phyloP scores from a whole-genome alignment of 2,888 invertebrate species.

The Drosophila atripex region DNA sequence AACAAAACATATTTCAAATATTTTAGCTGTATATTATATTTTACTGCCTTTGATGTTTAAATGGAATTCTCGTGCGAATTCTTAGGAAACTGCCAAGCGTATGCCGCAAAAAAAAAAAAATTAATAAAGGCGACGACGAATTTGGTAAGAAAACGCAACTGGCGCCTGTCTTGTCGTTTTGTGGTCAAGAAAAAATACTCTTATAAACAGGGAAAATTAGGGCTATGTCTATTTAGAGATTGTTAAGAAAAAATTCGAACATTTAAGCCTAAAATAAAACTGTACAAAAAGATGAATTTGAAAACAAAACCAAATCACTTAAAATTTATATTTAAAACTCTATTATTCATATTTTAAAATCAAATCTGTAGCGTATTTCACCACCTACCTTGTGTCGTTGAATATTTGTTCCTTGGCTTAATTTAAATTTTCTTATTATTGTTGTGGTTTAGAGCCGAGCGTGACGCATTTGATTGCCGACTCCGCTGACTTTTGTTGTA shows the following conservation, averaged over 20 bases:
- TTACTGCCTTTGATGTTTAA: conserved; percentile 13
- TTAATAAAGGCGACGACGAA: conserved; percentile 41
- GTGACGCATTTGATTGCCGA: conserved; percentile 58
- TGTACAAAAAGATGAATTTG: no score
- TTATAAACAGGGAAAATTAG: not conserved
- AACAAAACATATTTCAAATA: conserved; percentile 28
- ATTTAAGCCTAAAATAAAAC: not conserved
- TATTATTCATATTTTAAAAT: not conserved
- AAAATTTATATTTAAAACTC: not conserved
- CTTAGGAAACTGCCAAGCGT: conserved; percentile 65
- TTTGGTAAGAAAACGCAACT: conserved; percentile 37
- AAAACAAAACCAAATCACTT: not conserved
- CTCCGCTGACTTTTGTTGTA: conserved; percentile 35
- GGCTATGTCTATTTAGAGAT: no score
- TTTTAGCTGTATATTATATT: conserved; percentile 32
- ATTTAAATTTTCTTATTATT: conserved; percentile 45
- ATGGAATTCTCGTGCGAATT: conserved; percentile 68
- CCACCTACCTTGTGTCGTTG: conserved; percentile 5
- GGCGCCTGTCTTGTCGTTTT: conserved; percentile 33
- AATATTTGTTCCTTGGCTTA: conserved; percentile 29
- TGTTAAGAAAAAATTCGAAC: no score
- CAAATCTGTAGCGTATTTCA: conserved; percentile 7
- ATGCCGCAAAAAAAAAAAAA: conserved; percentile 42
- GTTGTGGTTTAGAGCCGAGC: conserved; percentile 41
- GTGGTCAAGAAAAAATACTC: conserved; percentile 11